Conservation (phyloP, 2,888 invertebrate genomes). For the Pediacus dermestoides region DNA sequence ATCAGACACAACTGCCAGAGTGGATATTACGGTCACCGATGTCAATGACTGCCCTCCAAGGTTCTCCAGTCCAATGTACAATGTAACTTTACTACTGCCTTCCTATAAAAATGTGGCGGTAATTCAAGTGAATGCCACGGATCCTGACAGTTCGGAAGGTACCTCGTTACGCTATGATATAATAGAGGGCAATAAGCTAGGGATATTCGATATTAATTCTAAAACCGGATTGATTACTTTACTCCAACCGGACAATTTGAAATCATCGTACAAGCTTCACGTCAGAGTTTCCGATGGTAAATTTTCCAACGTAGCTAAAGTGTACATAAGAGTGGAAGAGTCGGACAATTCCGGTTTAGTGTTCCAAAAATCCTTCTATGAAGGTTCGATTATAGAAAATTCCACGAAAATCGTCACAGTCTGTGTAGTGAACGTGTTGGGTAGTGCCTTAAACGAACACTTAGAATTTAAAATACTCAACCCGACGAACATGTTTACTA, state of each 20-base stretch:
- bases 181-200: constrained; percentile 70
- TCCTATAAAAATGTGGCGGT: constrained; percentile 78
- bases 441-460: constrained; percentile 83
- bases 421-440: constrained; percentile 83
- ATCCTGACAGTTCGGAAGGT: constrained; percentile 61
- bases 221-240: constrained; percentile 66
- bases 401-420: constrained; percentile 76
- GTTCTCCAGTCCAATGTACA: constrained; percentile 68
- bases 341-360: constrained; percentile 72
- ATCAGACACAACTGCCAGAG: constrained; percentile 74
- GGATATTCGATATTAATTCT: constrained; percentile 69
- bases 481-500: constrained; percentile 79
- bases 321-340: constrained; percentile 65
- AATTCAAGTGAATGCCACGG: constrained; percentile 64
- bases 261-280: constrained; percentile 64
- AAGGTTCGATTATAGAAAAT: constrained; percentile 81
- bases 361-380: constrained; percentile 77
- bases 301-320: constrained; percentile 68
- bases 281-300: constrained; percentile 84
- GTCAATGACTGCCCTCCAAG: constrained; percentile 88
- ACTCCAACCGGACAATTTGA: constrained; percentile 59
- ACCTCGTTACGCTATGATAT: constrained; percentile 62
- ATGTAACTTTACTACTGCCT: constrained; percentile 74
- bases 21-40: constrained; percentile 73
- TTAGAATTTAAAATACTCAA: constrained; percentile 82